These are phyloP conservation scores for Leucophenga maculata DNA, from an alignment of 2,888 invertebrate species.

Conservation along the genomic window DNA sequence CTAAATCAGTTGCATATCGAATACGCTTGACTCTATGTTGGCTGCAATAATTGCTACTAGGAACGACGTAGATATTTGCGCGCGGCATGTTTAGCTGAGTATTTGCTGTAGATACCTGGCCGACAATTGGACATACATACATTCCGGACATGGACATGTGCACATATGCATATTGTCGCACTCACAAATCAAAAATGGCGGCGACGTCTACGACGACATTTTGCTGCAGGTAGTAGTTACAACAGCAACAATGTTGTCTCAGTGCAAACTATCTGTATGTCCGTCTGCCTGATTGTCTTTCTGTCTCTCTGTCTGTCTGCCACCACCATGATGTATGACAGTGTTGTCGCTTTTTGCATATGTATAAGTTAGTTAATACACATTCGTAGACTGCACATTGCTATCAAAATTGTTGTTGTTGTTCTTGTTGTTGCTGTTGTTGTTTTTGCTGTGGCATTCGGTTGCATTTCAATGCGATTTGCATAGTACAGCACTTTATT, in stretches of 20 bases:
- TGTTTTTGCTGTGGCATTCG: too few species aligned
- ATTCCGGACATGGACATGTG: too few species aligned
- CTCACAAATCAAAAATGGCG: constrained; percentile 19
- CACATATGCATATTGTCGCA: constrained; percentile 5
- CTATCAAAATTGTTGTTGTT: too few species aligned
- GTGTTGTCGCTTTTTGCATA: too few species aligned
- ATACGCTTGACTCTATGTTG: not conserved
- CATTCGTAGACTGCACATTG: too few species aligned
- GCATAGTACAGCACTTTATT: constrained; percentile 14
- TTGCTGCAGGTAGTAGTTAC: constrained; percentile 1
- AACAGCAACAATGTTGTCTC: not conserved
- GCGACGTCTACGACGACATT: not conserved
- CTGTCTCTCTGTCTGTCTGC: too few species aligned
- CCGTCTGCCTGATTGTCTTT: too few species aligned
- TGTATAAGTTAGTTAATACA: too few species aligned
- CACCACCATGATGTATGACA: too few species aligned
- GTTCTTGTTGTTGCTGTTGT: too few species aligned
- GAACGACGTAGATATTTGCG: not conserved
- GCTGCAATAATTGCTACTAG: not conserved
- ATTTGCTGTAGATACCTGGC: not conserved
- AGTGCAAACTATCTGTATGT: too few species aligned
- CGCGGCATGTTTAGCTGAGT: not conserved
- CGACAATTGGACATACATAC: too few species aligned
- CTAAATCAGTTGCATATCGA: constrained; percentile 6
- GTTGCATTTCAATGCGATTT: constrained; percentile 6